Conservation (phyloP, 2,888 invertebrate species). For the Bursaphelenchus okinawaensis region DNA sequence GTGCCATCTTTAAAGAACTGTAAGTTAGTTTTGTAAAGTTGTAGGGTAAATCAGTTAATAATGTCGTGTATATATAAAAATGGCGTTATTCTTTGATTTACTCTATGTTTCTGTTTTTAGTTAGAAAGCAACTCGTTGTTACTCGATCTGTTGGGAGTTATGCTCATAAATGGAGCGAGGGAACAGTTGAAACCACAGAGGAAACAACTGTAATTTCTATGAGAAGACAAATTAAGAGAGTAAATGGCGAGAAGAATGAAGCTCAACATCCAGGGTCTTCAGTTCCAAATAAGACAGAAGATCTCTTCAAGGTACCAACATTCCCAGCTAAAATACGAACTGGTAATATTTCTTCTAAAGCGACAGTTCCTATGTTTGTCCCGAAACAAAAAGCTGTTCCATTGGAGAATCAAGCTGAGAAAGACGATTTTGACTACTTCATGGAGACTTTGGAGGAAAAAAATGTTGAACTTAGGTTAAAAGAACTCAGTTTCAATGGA, state of each 20-base stretch:
- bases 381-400: not conserved
- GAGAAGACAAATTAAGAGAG: not conserved
- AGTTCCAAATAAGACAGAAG: not conserved
- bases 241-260: too few species aligned
- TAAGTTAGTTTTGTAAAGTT: not conserved
- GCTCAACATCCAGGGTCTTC: not conserved
- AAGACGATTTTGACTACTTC: constrained; percentile 11
- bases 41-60: too few species aligned
- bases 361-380: not conserved
- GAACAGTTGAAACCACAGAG: not conserved
- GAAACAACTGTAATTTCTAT: not conserved
- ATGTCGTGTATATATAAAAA: too few species aligned
- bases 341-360: not conserved
- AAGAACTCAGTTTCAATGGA: constrained; percentile 5
- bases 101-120: not conserved
- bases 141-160: not conserved
- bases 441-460: constrained; percentile 9
- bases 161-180: not conserved
- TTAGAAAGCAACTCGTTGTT: not conserved
- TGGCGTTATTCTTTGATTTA: not conserved
- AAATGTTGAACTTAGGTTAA: not conserved
- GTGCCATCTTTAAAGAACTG: not conserved
- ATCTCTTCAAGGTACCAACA: not conserved
- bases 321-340: not conserved
- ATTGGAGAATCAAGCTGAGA: not conserved